Evolutionary conservation across 2,888 invertebrate species (phyloP).

Genomic region (Uloborus plumipes): DNA sequence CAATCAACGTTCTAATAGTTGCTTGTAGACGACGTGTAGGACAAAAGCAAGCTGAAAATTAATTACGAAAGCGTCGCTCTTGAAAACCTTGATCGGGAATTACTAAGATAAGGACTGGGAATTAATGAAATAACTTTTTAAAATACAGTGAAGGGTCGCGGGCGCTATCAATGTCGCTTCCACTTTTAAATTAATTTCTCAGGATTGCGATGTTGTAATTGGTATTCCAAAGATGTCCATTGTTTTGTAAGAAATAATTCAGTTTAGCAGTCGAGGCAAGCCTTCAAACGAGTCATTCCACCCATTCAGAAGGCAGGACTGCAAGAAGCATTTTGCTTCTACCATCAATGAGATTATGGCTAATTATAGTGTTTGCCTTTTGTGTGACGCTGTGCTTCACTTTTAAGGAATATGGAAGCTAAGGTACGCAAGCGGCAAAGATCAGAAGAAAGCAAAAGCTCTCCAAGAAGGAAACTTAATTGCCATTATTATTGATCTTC

Average conservation of each 20-base stretch:
- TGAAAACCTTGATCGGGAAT: slow-evolving; percentile 10
- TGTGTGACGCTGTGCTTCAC: too few relatives aligned
- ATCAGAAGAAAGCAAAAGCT: too few relatives aligned
- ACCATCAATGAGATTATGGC: slow-evolving; percentile 16
- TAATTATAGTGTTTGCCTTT: slow-evolving; percentile 2
- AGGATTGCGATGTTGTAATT: slow-evolving; percentile 27
- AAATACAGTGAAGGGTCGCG: slow-evolving; percentile 32
- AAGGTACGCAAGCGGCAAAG: too few relatives aligned
- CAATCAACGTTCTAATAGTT: slow-evolving; percentile 47
- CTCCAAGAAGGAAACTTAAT: too few relatives aligned
- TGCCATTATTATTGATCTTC: too few relatives aligned
- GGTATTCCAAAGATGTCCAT: slow-evolving; percentile 43
- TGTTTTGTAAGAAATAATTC: slow-evolving; percentile 53
- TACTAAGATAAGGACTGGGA: slow-evolving; percentile 34
- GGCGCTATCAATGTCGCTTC: slow-evolving; percentile 40
- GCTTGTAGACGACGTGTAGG: slow-evolving; percentile 38
- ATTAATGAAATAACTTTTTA: slow-evolving; percentile 60
- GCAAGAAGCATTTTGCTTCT: not conserved
- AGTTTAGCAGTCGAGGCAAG: slow-evolving; percentile 12
- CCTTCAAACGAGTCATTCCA: slow-evolving; percentile 35
- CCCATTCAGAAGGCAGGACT: not conserved
- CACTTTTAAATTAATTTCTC: slow-evolving; percentile 59
- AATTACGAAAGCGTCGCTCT: slow-evolving; percentile 50
- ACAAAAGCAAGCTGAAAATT: slow-evolving; percentile 54
- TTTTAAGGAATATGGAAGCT: too few relatives aligned